Conservation (phyloP, 2,113 vertebrate genomes). For the Cyprinus carpio region DNA sequence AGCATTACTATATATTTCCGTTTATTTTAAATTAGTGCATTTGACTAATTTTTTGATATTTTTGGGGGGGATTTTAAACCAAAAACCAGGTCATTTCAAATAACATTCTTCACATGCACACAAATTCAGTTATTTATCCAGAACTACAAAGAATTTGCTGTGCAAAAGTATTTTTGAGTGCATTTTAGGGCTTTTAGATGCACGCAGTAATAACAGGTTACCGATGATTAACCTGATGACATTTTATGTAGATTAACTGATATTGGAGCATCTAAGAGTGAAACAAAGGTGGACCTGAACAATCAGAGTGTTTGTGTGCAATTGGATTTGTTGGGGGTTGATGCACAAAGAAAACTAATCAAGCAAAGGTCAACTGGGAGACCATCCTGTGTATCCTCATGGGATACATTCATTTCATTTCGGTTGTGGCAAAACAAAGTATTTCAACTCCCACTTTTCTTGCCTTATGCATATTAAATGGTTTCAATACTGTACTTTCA, state of each 20-base stretch:
- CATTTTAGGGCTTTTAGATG: not conserved
- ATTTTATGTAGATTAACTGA: constrained; percentile 52
- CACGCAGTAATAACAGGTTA: constrained; percentile 41
- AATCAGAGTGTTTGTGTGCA: constrained; percentile 38
- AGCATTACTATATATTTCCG: not conserved
- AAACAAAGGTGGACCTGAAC: constrained; percentile 29
- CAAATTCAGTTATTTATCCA: not conserved
- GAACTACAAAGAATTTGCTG: not conserved
- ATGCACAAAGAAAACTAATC: constrained; percentile 57
- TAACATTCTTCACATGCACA: not conserved
- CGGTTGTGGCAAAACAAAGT: too few species aligned
- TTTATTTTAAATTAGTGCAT: too few species aligned
- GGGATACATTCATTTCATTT: constrained; percentile 7
- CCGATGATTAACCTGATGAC: constrained; percentile 52
- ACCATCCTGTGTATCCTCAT: constrained; percentile 38
- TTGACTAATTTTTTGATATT: not conserved
- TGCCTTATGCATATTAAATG: not conserved
- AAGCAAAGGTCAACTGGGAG: constrained; percentile 50
- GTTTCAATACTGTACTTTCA: too few species aligned
- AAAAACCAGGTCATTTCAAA: not conserved
- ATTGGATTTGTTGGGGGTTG: constrained; percentile 40
- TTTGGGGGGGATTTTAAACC: not conserved
- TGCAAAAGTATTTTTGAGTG: not conserved
- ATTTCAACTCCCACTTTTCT: not conserved
- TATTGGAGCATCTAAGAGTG: constrained; percentile 46